phyloP scores from a whole-genome alignment of 1,140 invertebrate species.

The Drosophila albomicans region DNA sequence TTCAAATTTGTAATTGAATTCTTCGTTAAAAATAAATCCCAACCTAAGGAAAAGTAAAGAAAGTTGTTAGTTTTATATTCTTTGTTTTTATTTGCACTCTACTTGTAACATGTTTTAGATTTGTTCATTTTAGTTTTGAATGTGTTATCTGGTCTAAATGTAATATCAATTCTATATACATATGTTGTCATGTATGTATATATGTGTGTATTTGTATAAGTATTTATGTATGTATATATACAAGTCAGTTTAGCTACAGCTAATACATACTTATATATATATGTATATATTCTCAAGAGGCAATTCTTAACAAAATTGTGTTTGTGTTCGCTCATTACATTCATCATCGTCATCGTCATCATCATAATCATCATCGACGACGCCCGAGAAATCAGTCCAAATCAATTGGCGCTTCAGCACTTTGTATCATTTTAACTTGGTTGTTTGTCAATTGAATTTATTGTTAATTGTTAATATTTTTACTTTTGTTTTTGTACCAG shows the following conservation, averaged over 20 bases:
- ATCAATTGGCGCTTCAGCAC: constrained; percentile 31
- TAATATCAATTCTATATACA: constrained; percentile 25
- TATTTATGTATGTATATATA: constrained; percentile 26
- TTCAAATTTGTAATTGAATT: too few species aligned
- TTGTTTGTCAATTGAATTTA: constrained; percentile 19
- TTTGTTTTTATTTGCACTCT: constrained; percentile 53
- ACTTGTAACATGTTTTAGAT: constrained; percentile 43
- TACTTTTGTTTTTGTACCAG: constrained; percentile 27
- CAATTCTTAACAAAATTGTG: constrained; percentile 19
- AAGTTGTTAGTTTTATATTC: constrained; percentile 34
- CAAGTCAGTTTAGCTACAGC: constrained; percentile 32
- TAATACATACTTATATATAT: constrained; percentile 20
- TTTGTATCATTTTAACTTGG: constrained; percentile 22
- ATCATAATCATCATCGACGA: not conserved
- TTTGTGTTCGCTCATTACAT: not conserved
- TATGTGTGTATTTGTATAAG: constrained; percentile 10
- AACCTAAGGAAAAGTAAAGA: not conserved
- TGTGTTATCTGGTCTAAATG: constrained; percentile 16
- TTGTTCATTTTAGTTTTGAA: constrained; percentile 34
- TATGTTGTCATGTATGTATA: constrained; percentile 23
- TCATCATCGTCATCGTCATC: constrained; percentile 2
- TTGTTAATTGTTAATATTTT: constrained; percentile 19
- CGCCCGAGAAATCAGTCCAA: constrained; percentile 41
- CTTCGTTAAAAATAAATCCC: not conserved
- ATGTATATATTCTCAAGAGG: constrained; percentile 35